phyloP scores from a whole-genome alignment of 1,140 invertebrate species.

The Drosophila carrolli region DNA sequence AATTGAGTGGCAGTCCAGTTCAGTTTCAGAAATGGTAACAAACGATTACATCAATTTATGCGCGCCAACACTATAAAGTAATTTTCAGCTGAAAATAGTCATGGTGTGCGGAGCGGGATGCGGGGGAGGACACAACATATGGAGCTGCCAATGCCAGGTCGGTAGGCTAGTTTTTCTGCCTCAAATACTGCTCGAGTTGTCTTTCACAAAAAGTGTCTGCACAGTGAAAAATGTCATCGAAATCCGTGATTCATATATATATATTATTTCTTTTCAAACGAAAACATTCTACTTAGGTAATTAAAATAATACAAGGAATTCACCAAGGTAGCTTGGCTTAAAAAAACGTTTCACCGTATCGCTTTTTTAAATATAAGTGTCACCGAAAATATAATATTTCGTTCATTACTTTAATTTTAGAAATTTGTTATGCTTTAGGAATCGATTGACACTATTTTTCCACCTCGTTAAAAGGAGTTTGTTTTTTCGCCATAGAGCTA shows the following conservation, averaged over 20 bases:
- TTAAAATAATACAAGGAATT: too few species aligned
- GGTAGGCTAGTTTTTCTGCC: slow-evolving; percentile 42
- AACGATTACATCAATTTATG: slow-evolving; percentile 84
- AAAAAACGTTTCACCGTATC: too few species aligned
- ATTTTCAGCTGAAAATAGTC: slow-evolving; percentile 78
- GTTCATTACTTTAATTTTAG: too few species aligned
- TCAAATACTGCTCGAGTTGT: slow-evolving; percentile 10
- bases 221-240: background rate
- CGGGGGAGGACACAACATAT: slow-evolving; percentile 45
- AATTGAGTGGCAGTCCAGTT: slow-evolving; percentile 55
- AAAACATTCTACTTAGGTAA: too few species aligned
- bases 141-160: slow-evolving; percentile 55
- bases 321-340: too few species aligned
- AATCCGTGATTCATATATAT: background rate
- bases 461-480: too few species aligned
- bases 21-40: slow-evolving; percentile 84
- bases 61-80: slow-evolving; percentile 84
- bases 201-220: slow-evolving; percentile 3
- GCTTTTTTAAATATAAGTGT: too few species aligned
- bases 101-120: slow-evolving; percentile 21
- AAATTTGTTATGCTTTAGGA: too few species aligned
- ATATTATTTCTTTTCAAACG: too few species aligned
- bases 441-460: too few species aligned
- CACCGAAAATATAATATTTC: too few species aligned
- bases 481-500: too few species aligned